Base-by-base conservation (phyloP, 2,888 invertebrate species). In the Synanthedon tipuliformis region DNA sequence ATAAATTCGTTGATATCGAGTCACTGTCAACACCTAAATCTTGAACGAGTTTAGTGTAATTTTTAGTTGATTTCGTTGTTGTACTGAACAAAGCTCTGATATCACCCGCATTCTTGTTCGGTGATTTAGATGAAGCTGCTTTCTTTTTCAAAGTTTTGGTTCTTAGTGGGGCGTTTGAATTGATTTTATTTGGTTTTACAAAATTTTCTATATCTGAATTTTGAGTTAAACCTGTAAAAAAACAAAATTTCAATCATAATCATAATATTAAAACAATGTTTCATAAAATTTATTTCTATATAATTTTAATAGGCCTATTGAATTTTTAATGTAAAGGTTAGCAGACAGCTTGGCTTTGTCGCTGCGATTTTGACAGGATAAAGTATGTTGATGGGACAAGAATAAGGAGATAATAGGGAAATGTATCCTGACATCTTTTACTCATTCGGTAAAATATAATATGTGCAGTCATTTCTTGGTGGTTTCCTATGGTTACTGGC, bases 81-180 rank as follows among this genome's bases (percentile, higher is more conserved):
- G 81, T 79, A 56, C 81, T 79, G 51, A 90, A 90, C 56, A 90
- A 75, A 51, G 86, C 84, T 66, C 90, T 75, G 40, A 91, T 90
- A 55, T 91, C 90, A 1, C 88, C 82, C 65, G 89, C 69, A 73
- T 75, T 81, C 70, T 83, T 81, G 3, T 57, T 64, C 1, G 78
- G 78, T 11, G 82, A 76, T 62, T 81, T 84, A 4, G 55, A 18
- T 18, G 57, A 10, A 3, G 55, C 16, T 41, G 65, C 66, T 62
- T 75, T 79, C 61, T 70, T 78, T 66, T 75, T 82, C 48, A 63
- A 56, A 52, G 60, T 69, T 66, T 81, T 81, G 7, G 55, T 18
- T 61, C 67, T 69, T 10, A 53, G 23, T 3, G 68, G 68, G 4
- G 67, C 61, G 11, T 53, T 51, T 10, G 50, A n/a, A 52, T 64